Base-by-base conservation (phyloP, 2,888 invertebrate genomes). In the Pycnomerus fuliginosus region DNA sequence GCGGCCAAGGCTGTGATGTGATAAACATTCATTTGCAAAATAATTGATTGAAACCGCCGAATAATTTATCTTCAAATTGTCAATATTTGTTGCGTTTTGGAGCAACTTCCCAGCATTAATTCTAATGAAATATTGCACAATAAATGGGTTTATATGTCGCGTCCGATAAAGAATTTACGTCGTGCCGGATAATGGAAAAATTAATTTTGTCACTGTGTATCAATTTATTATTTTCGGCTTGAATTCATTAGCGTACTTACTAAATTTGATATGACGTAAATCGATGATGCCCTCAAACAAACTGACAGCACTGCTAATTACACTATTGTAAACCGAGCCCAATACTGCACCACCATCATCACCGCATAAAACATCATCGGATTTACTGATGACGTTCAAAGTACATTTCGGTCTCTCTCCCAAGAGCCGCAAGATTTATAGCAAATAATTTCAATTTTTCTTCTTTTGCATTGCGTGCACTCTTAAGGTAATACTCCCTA, bases 191-290 rank as follows among this genome's bases (percentile, higher is more conserved):
- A 35, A 41, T 44, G 39, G 30, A 45, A 45, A 45, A 45, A 45
- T 41, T 36, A 35, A 44, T 44, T 35, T 44, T 44, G 44, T 32
- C 45, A 45, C 32, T 41, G 23, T 40, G 39, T 41, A 45, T 40
- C 41, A 45, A 41, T 41, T 45, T 45, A 44, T 44, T 44, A 44
- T 44, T 44, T 44, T 39, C 33, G 38, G 44, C 32, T 38, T 44
- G 44, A 44, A 44, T 44, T 44, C 44, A 44, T 44, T 44, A 44
- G 31, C 15, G 39, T 39, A 44, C 44, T 39, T 44, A 44, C 30
- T 39, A 30, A 39, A 34, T 28, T 35, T 39, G 44, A 44, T 39
- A 34, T 44, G 44, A 44, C 44, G 35, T 39, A 44, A 44, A 44
- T 44, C 39, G 30, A 44, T 44, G 44, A 35, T 10, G 23, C 41